These are phyloP conservation scores for Eupithecia abbreviata DNA, from an alignment of 2,888 invertebrate species.

Conservation along the genomic window DNA sequence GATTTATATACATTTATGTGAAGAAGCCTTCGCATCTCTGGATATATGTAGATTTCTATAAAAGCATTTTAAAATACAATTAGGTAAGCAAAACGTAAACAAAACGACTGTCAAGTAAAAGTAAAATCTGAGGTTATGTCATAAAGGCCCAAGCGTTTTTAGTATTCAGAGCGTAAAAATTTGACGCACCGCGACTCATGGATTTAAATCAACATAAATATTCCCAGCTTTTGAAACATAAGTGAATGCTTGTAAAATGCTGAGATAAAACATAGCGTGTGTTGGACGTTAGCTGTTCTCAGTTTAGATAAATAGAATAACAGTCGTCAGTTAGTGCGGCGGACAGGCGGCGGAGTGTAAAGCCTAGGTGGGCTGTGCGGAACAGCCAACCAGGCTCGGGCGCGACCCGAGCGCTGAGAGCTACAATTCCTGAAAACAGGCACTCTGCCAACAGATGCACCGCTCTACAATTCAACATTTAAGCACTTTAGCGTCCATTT, in stretches of 20 bases:
- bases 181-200: not conserved
- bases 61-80: not conserved
- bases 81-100: not conserved
- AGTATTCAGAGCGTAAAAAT: conserved; percentile 3
- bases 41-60: not conserved
- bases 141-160: conserved; percentile 3
- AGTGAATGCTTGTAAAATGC: not conserved
- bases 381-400: conserved; percentile 49
- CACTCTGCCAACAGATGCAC: conserved; percentile 70
- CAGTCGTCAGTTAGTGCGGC: conserved; percentile 55
- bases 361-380: conserved; percentile 45
- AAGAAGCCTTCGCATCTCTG: not conserved
- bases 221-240: not conserved
- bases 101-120: not conserved
- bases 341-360: conserved; percentile 54
- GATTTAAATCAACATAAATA: not conserved
- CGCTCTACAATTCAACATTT: conserved; percentile 54
- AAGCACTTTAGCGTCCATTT: conserved; percentile 52
- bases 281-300: conserved; percentile 58
- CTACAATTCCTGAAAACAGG: conserved; percentile 62
- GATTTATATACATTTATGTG: conserved; percentile 20
- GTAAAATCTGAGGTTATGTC: not conserved
- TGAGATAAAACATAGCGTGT: not conserved
- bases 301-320: conserved; percentile 56
- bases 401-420: conserved; percentile 43